Conservation (phyloP, 2,797 vertebrate species). For the Adelosebastes latens region DNA sequence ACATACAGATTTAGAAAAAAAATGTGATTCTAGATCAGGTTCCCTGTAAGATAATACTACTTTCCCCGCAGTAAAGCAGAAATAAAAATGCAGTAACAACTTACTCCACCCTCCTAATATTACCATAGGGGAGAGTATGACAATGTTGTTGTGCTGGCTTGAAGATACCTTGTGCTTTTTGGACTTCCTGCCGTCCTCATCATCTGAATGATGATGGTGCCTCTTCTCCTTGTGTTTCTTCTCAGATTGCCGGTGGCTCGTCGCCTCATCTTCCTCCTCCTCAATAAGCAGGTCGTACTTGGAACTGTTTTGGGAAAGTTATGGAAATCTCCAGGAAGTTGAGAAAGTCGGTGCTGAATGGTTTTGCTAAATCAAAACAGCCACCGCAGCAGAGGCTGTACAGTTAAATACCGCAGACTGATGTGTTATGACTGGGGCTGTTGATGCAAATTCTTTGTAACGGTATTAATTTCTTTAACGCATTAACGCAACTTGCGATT, state of each 20-base stretch:
- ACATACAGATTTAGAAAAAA: neutral
- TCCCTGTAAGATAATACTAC: neutral
- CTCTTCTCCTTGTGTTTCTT: slow-evolving; percentile 91
- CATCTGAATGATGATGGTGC: slow-evolving; percentile 86
- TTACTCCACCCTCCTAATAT: neutral
- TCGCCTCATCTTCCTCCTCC: slow-evolving; percentile 86
- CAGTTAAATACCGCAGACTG: neutral
- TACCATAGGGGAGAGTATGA: neutral
- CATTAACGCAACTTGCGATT: no score
- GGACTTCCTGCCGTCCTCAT: slow-evolving; percentile 85
- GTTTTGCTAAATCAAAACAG: neutral
- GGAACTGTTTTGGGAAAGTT: slow-evolving; percentile 81
- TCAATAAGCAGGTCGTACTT: slow-evolving; percentile 93
- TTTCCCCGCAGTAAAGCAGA: neutral
- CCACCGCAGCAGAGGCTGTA: neutral
- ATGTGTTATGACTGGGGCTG: neutral
- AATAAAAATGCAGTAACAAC: neutral
- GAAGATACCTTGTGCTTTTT: slow-evolving; percentile 89
- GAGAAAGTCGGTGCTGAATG: neutral
- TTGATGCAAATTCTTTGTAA: no score
- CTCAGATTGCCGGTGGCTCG: slow-evolving; percentile 77
- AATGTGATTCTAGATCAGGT: neutral
- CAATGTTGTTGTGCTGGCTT: neutral
- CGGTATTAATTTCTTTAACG: no score
- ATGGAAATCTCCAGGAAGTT: slow-evolving; percentile 67